Conservation (phyloP, 2,888 invertebrate species). For the Lagria hirta region DNA sequence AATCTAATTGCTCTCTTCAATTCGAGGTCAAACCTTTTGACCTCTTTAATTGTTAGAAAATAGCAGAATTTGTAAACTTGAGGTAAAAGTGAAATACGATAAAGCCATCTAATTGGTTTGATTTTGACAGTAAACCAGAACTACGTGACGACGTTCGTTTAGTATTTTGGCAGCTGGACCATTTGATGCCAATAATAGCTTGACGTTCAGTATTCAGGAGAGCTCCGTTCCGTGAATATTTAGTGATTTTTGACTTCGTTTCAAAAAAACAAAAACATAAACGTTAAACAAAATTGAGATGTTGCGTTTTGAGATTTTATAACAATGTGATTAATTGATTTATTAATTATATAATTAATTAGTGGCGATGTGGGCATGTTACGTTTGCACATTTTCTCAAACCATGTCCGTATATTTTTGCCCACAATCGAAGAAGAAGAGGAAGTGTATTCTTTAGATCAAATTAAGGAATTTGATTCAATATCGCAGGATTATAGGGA, state of each 20-base stretch:
- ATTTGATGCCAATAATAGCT: conserved; percentile 34
- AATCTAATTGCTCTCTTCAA: too few relatives aligned
- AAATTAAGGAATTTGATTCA: conserved; percentile 85
- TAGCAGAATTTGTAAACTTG: too few relatives aligned
- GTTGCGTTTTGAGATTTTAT: conserved; percentile 2
- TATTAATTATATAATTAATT: too few relatives aligned
- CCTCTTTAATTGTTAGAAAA: too few relatives aligned
- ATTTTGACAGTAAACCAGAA: too few relatives aligned
- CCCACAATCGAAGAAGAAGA: conserved; percentile 60
- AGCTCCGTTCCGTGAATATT: conserved; percentile 16
- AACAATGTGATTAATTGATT: not conserved
- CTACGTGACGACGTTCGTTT: conserved; percentile 49
- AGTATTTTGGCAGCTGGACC: conserved; percentile 45
- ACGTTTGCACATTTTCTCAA: conserved; percentile 82
- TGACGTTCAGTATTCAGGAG: conserved; percentile 25
- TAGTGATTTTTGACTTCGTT: too few relatives aligned
- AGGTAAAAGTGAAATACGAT: too few relatives aligned
- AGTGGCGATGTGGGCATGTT: conserved; percentile 64
- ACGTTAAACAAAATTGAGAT: too few relatives aligned
- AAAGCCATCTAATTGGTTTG: too few relatives aligned
- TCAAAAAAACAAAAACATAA: too few relatives aligned
- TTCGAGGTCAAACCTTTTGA: too few relatives aligned
- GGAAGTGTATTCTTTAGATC: conserved; percentile 76
- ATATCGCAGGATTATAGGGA: conserved; percentile 77
- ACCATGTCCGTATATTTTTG: conserved; percentile 68